A percentile compares a stretch with the other conserved stretches of the same genome.
Evolutionary conservation across 1,140 invertebrate genomes (phyloP).

Genomic region (Musca domestica): DNA sequence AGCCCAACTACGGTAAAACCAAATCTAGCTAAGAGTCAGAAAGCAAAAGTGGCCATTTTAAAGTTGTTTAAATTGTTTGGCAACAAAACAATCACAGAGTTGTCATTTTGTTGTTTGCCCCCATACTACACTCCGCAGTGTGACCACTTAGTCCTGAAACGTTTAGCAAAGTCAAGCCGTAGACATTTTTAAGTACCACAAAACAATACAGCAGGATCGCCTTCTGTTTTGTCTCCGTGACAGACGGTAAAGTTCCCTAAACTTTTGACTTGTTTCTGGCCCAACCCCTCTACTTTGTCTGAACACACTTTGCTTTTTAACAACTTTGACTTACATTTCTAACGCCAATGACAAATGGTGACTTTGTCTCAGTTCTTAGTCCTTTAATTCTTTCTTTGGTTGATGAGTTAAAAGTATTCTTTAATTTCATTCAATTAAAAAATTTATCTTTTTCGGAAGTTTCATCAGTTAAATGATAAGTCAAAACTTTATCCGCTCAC

Average conservation of each 20-base stretch:
- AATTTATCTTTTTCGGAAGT: background rate
- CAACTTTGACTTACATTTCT: constrained; percentile 17
- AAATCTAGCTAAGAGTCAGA: constrained; percentile 24
- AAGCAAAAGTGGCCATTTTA: constrained; percentile 28
- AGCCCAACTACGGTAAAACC: background rate
- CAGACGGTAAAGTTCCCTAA: constrained; percentile 16
- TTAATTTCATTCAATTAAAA: constrained; percentile 16
- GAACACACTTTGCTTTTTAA: background rate
- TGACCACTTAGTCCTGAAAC: background rate
- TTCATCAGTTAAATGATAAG: background rate
- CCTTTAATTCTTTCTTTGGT: background rate
- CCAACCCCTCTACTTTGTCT: background rate
- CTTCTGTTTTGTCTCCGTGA: background rate
- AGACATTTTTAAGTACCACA: too few relatives aligned
- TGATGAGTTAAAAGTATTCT: background rate
- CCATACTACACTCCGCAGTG: background rate
- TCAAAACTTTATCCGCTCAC: too few relatives aligned
- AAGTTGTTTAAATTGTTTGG: constrained; percentile 11
- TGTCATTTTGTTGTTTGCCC: background rate
- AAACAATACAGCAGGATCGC: background rate
- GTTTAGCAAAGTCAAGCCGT: too few relatives aligned
- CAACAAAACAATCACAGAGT: background rate
- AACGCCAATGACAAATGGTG: constrained; percentile 9
- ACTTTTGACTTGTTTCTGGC: background rate
- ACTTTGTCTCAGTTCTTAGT: background rate